Conservation (phyloP, 2,888 invertebrate species). For the Tromatobia lineatoria region DNA sequence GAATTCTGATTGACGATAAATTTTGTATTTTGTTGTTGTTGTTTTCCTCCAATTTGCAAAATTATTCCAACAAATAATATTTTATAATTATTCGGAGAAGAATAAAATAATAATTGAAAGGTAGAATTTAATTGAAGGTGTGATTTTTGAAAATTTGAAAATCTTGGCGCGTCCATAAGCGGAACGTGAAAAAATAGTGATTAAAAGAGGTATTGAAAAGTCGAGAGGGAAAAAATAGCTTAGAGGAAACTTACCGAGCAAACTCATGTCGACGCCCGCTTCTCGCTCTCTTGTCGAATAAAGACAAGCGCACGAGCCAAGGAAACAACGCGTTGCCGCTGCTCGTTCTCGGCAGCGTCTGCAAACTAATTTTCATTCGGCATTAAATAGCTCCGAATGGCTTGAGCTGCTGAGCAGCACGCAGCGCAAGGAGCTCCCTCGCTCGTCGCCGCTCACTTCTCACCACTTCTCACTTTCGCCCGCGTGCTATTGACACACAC, state of each 20-base stretch:
- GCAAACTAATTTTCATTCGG: constrained; percentile 42
- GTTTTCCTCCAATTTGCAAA: too few relatives aligned
- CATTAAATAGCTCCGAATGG: constrained; percentile 10
- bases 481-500: neutral
- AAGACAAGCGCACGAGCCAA: neutral
- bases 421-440: neutral
- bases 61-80: neutral
- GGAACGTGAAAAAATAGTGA: neutral
- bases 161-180: constrained; percentile 20
- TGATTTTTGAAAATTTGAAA: constrained; percentile 12
- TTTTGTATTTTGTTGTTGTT: neutral
- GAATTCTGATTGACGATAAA: neutral
- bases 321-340: constrained; percentile 12
- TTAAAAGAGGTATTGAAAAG: neutral
- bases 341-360: neutral
- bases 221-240: neutral
- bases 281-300: neutral
- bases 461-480: too few relatives aligned
- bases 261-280: constrained; percentile 45
- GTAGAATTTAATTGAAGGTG: neutral
- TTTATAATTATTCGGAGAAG: neutral
- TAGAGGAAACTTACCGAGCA: constrained; percentile 54
- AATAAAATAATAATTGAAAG: neutral
- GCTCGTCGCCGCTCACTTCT: neutral
- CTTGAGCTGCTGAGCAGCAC: constrained; percentile 1